Evolutionary conservation across 2,888 invertebrate genomes (phyloP), one percentile per base, ranked within the genome.

Genomic region (Macrosiphum euphorbiae): DNA sequence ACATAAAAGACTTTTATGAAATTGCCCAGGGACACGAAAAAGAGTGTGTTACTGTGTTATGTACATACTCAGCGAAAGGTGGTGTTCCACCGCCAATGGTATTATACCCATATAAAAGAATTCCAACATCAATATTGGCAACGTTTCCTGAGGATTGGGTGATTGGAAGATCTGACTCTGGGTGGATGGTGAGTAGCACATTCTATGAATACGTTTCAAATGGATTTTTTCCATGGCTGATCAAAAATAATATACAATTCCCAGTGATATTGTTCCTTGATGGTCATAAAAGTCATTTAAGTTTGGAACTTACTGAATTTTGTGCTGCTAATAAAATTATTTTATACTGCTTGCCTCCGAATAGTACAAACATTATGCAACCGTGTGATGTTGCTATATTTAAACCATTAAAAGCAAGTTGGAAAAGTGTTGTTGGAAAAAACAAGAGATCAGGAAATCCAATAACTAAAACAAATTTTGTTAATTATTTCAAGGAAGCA

Each of bases 101-200:
- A 52, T 52, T 88, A 13, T 88, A 88, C 24, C 58, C 88, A 0
- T 58, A 88, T 26, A 88, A 58, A 88, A 88, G 88, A 88, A 44
- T 58, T 24, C 41, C 55, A 41, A 88, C 88, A n/a, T 50, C 88
- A 35, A 52, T 88, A 88, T n/a, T 52, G 52, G 52, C 52, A 41
- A 52, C 52, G 11, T 88, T 88, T n/a, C 88, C 52, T 52, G n/a
- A 35, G n/a, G 95, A 94, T 26, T 96, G 96, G 96, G 95, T 95
- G 85, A 92, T 96, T 55, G 96, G 96, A 94, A 95, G 95, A 94
- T 95, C 96, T 7, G 96, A 96, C n/a, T 95, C 88, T 52, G 96
- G 96, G 16, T 96, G 96, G 96, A 96, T 96, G 96, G 96, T 95
- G 13, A 95, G 95, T 4, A 95, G 95, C 94, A 95, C 95, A 52